phyloP scores from a whole-genome alignment of 2,888 invertebrate genomes.

The Blera fallax region DNA sequence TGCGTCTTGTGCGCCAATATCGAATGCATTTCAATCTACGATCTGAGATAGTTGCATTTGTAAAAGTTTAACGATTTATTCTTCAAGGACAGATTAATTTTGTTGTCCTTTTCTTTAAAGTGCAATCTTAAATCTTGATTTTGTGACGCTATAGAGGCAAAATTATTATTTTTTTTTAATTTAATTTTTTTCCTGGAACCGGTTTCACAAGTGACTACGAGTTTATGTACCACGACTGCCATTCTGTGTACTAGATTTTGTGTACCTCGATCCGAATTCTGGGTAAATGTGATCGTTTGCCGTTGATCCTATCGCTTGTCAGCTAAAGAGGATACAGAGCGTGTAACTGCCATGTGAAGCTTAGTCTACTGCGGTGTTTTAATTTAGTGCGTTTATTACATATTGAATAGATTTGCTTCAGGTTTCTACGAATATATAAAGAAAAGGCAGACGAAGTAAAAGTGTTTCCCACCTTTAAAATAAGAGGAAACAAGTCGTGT shows the following conservation, averaged over 20 bases:
- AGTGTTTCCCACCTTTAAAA: neutral
- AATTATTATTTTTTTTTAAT: neutral
- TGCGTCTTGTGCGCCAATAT: neutral
- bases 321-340: conserved; percentile 17
- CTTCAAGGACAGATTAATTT: conserved; percentile 4
- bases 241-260: conserved; percentile 28
- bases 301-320: conserved; percentile 54
- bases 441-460: neutral
- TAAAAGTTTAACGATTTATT: neutral
- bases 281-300: conserved; percentile 43
- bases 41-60: conserved; percentile 4
- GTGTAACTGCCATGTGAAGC: neutral
- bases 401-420: neutral
- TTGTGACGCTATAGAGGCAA: conserved; percentile 2
- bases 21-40: neutral
- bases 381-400: neutral
- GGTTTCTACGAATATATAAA: too few species aligned
- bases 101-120: neutral
- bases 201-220: conserved; percentile 56
- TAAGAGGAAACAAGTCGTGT: neutral
- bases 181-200: conserved; percentile 41
- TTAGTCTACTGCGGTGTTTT: neutral
- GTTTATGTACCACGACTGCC: conserved; percentile 22
- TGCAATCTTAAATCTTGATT: conserved; percentile 28
- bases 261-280: conserved; percentile 19